Conservation (phyloP, 2,113 vertebrate species). For the Ictalurus punctatus region DNA sequence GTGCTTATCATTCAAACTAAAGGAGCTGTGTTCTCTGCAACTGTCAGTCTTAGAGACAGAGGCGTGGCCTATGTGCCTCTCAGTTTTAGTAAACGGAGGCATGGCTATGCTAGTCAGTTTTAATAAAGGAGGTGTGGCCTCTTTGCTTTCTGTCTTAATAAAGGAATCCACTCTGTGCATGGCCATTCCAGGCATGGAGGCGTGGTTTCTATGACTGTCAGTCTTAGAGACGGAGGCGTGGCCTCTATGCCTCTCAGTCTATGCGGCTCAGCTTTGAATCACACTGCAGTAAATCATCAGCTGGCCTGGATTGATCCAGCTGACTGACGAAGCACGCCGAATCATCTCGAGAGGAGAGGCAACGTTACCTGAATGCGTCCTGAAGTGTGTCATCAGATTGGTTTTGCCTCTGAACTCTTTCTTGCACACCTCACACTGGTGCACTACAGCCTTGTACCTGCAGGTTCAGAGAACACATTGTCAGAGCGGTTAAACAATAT, state of each 20-base stretch:
- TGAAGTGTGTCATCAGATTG: conserved; percentile 98
- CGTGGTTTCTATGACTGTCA: neutral
- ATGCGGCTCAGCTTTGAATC: no score
- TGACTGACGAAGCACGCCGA: neutral
- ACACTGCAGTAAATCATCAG: neutral
- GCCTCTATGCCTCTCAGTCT: neutral
- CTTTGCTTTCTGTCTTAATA: no score
- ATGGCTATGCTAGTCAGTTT: neutral
- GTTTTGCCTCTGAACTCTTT: conserved; percentile 99
- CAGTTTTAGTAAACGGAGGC: neutral
- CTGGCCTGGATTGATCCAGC: neutral
- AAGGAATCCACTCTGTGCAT: neutral
- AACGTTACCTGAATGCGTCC: conserved; percentile 92
- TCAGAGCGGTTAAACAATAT: neutral
- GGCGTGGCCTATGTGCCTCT: neutral
- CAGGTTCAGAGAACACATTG: neutral
- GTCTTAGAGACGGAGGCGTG: neutral
- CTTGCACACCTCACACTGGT: conserved; percentile 98
- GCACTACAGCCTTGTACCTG: conserved; percentile 96
- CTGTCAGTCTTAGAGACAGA: neutral
- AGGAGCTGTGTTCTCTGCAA: neutral
- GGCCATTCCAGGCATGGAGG: neutral
- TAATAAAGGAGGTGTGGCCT: neutral
- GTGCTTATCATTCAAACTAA: neutral
- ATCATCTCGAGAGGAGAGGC: neutral